Percentiles rank a stretch among this genome's conserved stretches.
Conservation (phyloP, 2,113 vertebrate species). For the Copsychus sechellarum region DNA sequence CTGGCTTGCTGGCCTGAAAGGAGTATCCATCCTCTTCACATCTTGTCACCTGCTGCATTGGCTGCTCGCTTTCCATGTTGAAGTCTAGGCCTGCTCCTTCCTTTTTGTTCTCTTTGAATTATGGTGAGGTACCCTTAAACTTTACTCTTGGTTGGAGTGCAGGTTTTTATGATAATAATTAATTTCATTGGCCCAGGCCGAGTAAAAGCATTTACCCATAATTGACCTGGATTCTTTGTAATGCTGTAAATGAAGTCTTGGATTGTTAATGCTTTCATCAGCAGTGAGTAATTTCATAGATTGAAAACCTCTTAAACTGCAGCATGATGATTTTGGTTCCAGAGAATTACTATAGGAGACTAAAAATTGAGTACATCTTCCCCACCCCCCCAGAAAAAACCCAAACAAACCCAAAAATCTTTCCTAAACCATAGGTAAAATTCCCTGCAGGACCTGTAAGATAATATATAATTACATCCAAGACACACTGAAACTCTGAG, state of each 20-base stretch:
- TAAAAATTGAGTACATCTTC: background rate
- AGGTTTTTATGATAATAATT: background rate
- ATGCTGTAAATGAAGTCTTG: background rate
- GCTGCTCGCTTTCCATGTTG: background rate
- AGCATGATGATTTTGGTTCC: background rate
- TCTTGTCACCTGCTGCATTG: background rate
- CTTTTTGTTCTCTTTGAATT: background rate
- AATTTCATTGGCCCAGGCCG: background rate
- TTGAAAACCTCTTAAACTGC: background rate
- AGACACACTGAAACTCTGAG: background rate
- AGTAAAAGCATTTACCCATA: background rate
- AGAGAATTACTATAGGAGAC: background rate
- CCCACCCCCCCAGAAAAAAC: background rate
- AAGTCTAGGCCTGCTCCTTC: background rate
- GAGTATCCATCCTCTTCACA: background rate
- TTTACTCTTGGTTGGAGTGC: background rate
- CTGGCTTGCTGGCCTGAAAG: background rate
- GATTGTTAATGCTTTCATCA: slow-evolving; percentile 23
- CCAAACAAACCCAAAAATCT: no score
- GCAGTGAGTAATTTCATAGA: background rate
- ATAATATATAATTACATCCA: background rate
- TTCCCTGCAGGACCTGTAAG: background rate
- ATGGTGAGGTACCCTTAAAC: background rate
- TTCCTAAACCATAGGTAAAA: background rate
- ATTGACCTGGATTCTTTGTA: slow-evolving; percentile 30